Evolutionary conservation across 2,797 vertebrate species (phyloP), one percentile per base, ranked within the genome.

Genomic region (Enteromius radiatus): DNA sequence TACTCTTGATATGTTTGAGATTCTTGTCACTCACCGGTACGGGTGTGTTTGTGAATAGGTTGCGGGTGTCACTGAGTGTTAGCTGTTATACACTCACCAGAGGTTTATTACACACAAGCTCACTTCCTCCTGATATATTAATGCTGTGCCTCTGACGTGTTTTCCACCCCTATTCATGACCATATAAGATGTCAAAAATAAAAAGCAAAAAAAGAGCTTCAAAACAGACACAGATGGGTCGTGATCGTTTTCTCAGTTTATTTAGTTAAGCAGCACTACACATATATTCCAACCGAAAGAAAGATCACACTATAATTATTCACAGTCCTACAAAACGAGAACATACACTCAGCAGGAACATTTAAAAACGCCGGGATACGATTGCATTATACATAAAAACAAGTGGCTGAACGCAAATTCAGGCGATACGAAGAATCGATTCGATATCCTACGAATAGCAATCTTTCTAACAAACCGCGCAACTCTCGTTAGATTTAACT

Each of bases 231-330:
- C 38, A 21, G n/a, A 5, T 38, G 33, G 2, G 17, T 10, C 31
- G 23, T 1, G 88, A 84, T 70, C 83, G 82, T 93, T 93, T 94
- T 91, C 59, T 91, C 88, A 61, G 9, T 49, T 87, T 89, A 83
- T 88, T 78, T 65, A 86, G 88, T 89, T 88, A 92, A 89, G 91
- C 78, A 86, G 85, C 84, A 86, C 89, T 89, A 89, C 86, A 90
- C 91, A 91, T 85, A 91, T 78, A 70, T 88, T 88, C 86, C 1
- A 10, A 83, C 59, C n/a, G 64, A 82, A 78, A 52, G 64, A 82
- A 78, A 52, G 31, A 63, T 81, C 78, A 75, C 52, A 43, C 15
- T 14, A 38, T 17, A 28, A 41, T 70, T 75, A 79, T 69, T 83
- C 70, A 83, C 76, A 64, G 64, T 75, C 52, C 81, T 74, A 84